Evolutionary conservation across 2,888 invertebrate species (phyloP).

Genomic region (Penaeus monodon): DNA sequence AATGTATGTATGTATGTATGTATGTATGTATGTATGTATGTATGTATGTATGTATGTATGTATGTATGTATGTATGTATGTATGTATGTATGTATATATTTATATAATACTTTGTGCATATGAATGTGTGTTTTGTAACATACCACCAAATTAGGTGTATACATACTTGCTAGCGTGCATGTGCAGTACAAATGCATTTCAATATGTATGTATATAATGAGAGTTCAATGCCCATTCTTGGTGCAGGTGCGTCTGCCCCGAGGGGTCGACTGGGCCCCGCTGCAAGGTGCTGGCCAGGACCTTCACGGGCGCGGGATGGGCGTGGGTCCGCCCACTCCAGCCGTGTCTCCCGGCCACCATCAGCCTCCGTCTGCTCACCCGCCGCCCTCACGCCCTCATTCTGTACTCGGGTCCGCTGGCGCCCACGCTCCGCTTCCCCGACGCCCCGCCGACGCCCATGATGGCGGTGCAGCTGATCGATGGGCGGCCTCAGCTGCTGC

Average conservation of each 20-base stretch:
- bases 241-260: conserved; percentile 31
- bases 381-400: conserved; percentile 30
- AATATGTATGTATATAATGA: too few relatives aligned
- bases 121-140: too few relatives aligned
- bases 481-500: conserved; percentile 32
- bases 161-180: too few relatives aligned
- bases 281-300: conserved; percentile 40
- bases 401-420: conserved; percentile 38
- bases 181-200: too few relatives aligned
- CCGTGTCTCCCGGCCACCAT: conserved; percentile 28
- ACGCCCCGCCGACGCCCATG: conserved; percentile 21
- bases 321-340: conserved; percentile 38
- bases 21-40: too few relatives aligned
- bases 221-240: too few relatives aligned
- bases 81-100: too few relatives aligned
- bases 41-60: too few relatives aligned
- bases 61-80: too few relatives aligned
- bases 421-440: background rate
- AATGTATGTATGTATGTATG: too few relatives aligned
- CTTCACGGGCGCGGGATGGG: conserved; percentile 31
- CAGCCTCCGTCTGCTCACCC: conserved; percentile 40
- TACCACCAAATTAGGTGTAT: too few relatives aligned
- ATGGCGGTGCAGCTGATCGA: conserved; percentile 36
- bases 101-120: too few relatives aligned
- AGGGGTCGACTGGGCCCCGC: conserved; percentile 10